phyloP scores from a whole-genome alignment of 2,888 invertebrate genomes.

The Panorpa germanica region DNA sequence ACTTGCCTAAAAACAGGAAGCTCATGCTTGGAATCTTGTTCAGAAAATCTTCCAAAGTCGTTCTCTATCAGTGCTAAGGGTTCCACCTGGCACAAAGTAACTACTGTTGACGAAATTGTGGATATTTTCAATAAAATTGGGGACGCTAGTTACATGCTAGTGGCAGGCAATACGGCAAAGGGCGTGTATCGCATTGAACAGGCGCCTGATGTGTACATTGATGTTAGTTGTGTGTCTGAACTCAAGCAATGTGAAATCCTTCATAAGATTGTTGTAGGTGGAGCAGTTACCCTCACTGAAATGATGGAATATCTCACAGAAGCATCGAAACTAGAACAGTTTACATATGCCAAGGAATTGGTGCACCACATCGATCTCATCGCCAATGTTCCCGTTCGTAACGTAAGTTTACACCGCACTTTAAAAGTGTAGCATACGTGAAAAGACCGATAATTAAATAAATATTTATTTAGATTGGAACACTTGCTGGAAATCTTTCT shows the following conservation, averaged over 20 bases:
- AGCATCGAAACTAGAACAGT: conserved; percentile 24
- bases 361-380: conserved; percentile 48
- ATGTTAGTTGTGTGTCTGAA: conserved; percentile 37
- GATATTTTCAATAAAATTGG: conserved; percentile 24
- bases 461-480: conserved; percentile 33
- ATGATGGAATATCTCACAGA: conserved; percentile 23
- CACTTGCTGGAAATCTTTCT: conserved; percentile 43
- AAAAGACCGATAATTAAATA: background rate
- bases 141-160: conserved; percentile 34
- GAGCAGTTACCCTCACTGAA: conserved; percentile 30
- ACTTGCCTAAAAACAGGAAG: conserved; percentile 16
- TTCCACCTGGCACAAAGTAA: conserved; percentile 30
- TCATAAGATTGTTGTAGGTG: conserved; percentile 32
- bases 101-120: conserved; percentile 28
- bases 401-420: conserved; percentile 28
- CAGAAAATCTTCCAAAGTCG: conserved; percentile 12
- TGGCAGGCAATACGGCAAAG: conserved; percentile 60
- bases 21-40: conserved; percentile 12
- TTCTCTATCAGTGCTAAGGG: conserved; percentile 12
- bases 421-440: background rate
- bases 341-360: conserved; percentile 37
- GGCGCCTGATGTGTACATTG: conserved; percentile 42
- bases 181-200: conserved; percentile 40
- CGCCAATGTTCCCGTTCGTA: conserved; percentile 53
- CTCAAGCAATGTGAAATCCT: conserved; percentile 25